Conservation (phyloP, 2,797 vertebrate genomes). For the Platalea minor region DNA sequence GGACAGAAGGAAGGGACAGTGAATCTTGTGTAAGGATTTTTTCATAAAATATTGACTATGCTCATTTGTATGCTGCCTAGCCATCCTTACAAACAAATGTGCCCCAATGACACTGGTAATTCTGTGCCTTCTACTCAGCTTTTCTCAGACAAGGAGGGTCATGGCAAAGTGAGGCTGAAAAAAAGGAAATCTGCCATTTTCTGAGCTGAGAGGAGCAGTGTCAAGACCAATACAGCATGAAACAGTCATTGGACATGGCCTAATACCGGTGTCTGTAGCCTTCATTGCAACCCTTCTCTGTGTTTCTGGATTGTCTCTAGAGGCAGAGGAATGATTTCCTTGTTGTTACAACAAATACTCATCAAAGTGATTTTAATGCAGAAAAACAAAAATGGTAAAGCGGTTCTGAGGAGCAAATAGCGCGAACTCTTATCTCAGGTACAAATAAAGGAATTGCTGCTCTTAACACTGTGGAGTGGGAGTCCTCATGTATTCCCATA, state of each 20-base stretch:
- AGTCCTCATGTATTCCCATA: accelerated
- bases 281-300: not conserved
- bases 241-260: not conserved
- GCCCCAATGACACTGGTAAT: not conserved
- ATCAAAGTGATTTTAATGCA: not conserved
- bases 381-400: not conserved
- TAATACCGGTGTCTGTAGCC: not conserved
- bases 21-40: not conserved
- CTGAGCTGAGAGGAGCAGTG: not conserved
- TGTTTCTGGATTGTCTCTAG: not conserved
- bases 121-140: not conserved
- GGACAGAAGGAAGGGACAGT: not conserved
- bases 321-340: not conserved
- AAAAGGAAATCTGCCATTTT: not conserved
- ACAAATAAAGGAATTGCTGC: not conserved
- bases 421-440: not conserved
- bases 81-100: not conserved
- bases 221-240: conserved; percentile 4
- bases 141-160: not conserved
- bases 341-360: not conserved
- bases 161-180: not conserved
- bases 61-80: not conserved
- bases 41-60: not conserved
- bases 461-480: not conserved
- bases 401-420: not conserved